Conservation (phyloP, 2,888 invertebrate genomes). For the Hydrotaea cyrtoneurina region DNA sequence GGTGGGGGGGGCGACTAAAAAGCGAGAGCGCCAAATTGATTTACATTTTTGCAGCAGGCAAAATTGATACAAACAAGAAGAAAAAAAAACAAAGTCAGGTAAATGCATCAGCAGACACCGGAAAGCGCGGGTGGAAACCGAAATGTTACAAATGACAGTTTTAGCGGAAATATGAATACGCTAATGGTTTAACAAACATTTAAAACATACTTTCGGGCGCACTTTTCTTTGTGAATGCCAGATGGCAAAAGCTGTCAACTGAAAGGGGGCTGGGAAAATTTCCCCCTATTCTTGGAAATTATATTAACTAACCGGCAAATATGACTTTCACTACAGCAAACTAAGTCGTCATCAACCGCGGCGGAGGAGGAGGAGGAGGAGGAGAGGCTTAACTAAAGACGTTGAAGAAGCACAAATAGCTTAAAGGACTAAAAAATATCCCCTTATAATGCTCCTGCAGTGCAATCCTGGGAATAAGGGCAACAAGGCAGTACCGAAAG, state of each 20-base stretch:
- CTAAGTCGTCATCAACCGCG: no score
- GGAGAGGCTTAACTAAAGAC: no score
- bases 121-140: neutral
- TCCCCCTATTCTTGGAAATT: neutral
- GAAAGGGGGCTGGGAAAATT: neutral
- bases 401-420: no score
- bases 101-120: neutral
- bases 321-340: neutral
- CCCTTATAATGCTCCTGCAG: constrained; percentile 68
- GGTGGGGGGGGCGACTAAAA: neutral
- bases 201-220: constrained; percentile 14
- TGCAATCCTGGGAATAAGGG: constrained; percentile 71
- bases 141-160: neutral
- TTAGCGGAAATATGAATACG: neutral
- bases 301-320: constrained; percentile 35
- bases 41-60: neutral
- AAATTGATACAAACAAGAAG: constrained; percentile 4
- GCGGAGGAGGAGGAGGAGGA: no score
- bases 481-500: constrained; percentile 32
- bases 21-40: constrained; percentile 41
- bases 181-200: neutral
- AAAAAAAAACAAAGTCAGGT: neutral
- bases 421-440: constrained; percentile 48
- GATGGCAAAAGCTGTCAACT: no score
- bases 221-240: neutral